These are phyloP conservation scores for Smithornis capensis DNA, from an alignment of 2,113 vertebrate species.

Conservation along the genomic window DNA sequence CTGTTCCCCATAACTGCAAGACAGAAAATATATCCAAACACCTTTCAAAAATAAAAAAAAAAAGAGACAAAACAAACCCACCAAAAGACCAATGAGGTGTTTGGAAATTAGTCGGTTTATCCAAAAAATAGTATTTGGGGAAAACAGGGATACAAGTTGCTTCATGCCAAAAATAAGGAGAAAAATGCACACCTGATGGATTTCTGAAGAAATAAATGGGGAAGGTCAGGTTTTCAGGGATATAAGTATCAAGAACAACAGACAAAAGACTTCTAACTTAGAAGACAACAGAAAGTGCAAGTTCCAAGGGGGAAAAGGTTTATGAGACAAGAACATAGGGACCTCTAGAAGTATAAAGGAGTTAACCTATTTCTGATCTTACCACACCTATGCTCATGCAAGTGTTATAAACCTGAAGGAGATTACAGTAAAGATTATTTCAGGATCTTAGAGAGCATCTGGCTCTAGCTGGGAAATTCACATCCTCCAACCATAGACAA, in stretches of 20 bases:
- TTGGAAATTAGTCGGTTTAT: not conserved
- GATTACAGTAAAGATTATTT: not conserved
- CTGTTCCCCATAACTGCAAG: not conserved
- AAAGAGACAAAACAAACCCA: not conserved
- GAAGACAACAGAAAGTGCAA: not conserved
- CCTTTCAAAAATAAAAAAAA: not conserved
- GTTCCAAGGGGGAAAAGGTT: not conserved
- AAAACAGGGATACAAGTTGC: not conserved
- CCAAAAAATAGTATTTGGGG: not conserved
- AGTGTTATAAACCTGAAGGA: not conserved
- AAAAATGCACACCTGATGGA: not conserved
- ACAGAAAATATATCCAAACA: not conserved
- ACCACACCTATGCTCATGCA: not conserved
- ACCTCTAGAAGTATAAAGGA: not conserved
- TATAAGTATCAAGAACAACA: not conserved
- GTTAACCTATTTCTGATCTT: not conserved
- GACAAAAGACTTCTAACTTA: not conserved
- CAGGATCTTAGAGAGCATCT: not conserved
- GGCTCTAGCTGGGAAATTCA: not conserved
- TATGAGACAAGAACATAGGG: not conserved
- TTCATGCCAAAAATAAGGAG: not conserved
- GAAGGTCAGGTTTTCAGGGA: not conserved
- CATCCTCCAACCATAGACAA: not conserved
- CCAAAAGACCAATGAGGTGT: not conserved
- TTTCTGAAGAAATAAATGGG: not conserved